Percentiles rank a stretch among this genome's conserved stretches.
These are phyloP conservation scores for Arrhopalites spinosus DNA, from an alignment of 2,888 invertebrate species.

Conservation along the genomic window DNA sequence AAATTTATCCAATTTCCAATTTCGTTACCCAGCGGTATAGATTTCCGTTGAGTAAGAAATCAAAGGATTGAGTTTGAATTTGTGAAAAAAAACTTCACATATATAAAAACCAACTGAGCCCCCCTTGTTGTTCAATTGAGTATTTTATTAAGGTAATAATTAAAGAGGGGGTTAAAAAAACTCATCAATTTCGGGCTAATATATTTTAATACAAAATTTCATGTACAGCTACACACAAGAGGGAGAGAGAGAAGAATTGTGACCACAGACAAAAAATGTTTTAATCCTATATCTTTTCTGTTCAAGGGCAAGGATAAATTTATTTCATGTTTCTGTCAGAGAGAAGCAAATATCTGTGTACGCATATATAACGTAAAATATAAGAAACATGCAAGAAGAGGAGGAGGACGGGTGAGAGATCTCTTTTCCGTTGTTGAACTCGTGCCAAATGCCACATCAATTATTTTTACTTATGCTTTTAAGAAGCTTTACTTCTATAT, in stretches of 20 bases:
- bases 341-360: not conserved
- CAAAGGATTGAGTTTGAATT: too few species aligned
- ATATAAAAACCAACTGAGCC: too few species aligned
- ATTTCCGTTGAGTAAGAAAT: too few species aligned
- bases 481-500: not conserved
- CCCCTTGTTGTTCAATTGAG: too few species aligned
- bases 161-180: too few species aligned
- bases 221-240: not conserved
- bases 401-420: conserved; percentile 8
- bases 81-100: too few species aligned
- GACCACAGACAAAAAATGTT: not conserved
- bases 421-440: conserved; percentile 27
- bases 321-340: conserved; percentile 35
- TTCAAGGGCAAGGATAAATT: conserved; percentile 34
- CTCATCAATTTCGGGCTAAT: too few species aligned
- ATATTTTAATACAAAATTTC: not conserved
- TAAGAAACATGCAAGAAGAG: not conserved
- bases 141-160: too few species aligned
- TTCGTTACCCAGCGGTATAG: too few species aligned
- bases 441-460: conserved; percentile 28
- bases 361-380: not conserved
- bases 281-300: not conserved
- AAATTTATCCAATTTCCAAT: too few species aligned
- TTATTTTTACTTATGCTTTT: conserved; percentile 15
- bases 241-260: too few species aligned